These are phyloP conservation scores for Sardinella longiceps DNA, from an alignment of 2,797 vertebrate species.

Conservation along the genomic window DNA sequence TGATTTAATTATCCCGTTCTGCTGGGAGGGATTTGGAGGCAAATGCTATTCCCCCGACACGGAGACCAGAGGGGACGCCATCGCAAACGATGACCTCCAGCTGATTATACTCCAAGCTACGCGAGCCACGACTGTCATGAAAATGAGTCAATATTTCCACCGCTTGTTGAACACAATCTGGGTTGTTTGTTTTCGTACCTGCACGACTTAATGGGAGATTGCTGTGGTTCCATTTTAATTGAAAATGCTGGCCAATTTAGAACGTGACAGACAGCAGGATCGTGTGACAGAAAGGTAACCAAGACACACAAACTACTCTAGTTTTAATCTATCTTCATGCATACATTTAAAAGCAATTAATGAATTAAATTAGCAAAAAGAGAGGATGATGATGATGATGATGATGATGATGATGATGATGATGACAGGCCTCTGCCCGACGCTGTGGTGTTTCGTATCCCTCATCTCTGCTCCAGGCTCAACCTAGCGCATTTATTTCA, in stretches of 20 bases:
- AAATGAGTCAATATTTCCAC: conserved; percentile 50
- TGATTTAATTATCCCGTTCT: conserved; percentile 73
- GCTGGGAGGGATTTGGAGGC: conserved; percentile 61
- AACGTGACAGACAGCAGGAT: not conserved
- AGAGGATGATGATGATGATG: conserved; percentile 21
- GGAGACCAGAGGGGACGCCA: not conserved
- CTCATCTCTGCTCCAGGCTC: not conserved
- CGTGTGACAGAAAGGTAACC: no score
- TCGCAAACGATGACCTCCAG: conserved; percentile 40
- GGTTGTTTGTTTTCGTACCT: not conserved
- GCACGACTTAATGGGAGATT: not conserved
- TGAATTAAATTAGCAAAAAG: not conserved
- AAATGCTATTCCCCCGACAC: conserved; percentile 33
- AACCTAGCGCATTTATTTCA: conserved; percentile 71
- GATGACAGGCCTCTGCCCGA: not conserved
- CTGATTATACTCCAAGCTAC: conserved; percentile 32
- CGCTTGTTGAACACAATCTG: not conserved
- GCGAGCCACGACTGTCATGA: conserved; percentile 29
- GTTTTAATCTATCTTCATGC: no score
- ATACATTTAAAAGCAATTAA: not conserved
- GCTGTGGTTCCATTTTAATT: not conserved
- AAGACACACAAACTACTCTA: not conserved
- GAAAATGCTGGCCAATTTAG: not conserved
- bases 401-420: conserved; percentile 48
- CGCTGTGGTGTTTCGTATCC: not conserved